Conservation (phyloP, 2,888 invertebrate genomes). For the Ichneumon xanthorius region DNA sequence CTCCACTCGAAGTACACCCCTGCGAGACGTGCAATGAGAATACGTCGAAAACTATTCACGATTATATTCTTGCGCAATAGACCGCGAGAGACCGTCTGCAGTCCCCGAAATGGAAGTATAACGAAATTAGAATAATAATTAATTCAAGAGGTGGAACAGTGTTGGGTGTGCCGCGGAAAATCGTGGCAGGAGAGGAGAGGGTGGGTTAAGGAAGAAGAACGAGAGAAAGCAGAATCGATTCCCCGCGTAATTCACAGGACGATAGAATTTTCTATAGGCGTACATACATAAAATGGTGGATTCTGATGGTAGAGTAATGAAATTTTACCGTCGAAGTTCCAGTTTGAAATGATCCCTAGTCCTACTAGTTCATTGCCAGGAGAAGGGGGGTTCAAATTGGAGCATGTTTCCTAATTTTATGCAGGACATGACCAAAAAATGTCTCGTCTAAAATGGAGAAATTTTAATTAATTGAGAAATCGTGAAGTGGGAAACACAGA, state of each 20-base stretch:
- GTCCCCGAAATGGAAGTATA: not conserved
- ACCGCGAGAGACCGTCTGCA: not conserved
- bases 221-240: conserved; percentile 10
- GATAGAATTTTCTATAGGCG: not conserved
- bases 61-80: not conserved
- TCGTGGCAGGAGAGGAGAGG: not conserved
- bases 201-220: not conserved
- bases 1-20: too few relatives aligned
- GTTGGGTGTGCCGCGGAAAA: not conserved
- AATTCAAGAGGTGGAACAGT: conserved; percentile 10
- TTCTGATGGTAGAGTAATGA: conserved; percentile 13
- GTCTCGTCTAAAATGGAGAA: too few relatives aligned
- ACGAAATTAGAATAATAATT: conserved; percentile 35
- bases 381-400: too few relatives aligned
- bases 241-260: conserved; percentile 3
- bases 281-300: conserved; percentile 2
- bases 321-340: not conserved
- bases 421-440: too few relatives aligned
- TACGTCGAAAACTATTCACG: not conserved
- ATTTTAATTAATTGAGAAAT: too few relatives aligned
- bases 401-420: too few relatives aligned
- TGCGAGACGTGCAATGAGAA: not conserved
- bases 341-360: too few relatives aligned
- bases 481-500: too few relatives aligned
- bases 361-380: too few relatives aligned